Evolutionary conservation across 1,140 invertebrate genomes (phyloP).

Genomic region (Lordiphosa stackelbergi): DNA sequence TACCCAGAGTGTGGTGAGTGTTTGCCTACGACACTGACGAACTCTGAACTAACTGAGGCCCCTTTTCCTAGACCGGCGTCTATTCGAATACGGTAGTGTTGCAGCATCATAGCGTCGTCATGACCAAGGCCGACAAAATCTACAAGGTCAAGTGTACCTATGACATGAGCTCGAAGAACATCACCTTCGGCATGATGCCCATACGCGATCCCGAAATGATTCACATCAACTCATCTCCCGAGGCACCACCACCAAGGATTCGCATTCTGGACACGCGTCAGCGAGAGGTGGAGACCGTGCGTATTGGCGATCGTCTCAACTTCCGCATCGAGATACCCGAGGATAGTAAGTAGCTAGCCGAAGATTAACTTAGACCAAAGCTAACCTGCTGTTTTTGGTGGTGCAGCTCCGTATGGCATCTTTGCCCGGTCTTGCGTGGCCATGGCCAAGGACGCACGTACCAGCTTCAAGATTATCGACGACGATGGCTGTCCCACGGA

Average conservation of each 20-base stretch:
- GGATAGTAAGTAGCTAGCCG: constrained; percentile 86
- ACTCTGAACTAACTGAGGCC: neutral
- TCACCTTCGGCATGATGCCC: constrained; percentile 98
- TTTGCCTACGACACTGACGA: neutral
- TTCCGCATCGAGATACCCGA: constrained; percentile 97
- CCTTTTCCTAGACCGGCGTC: constrained; percentile 89
- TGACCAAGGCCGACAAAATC: constrained; percentile 97
- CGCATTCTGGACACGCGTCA: constrained; percentile 90
- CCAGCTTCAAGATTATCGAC: constrained; percentile 96
- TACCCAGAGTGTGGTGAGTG: constrained; percentile 91
- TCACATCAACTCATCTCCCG: constrained; percentile 95
- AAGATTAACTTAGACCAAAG: neutral
- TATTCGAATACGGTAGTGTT: constrained; percentile 96
- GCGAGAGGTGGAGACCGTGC: constrained; percentile 94
- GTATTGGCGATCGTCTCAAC: constrained; percentile 95
- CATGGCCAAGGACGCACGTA: constrained; percentile 97
- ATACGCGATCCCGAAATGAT: constrained; percentile 96
- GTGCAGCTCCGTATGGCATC: constrained; percentile 93
- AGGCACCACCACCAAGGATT: constrained; percentile 95
- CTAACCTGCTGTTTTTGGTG: neutral
- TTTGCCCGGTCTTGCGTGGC: constrained; percentile 96
- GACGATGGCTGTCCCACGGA: constrained; percentile 96
- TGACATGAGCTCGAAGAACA: constrained; percentile 97
- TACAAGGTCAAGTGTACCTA: constrained; percentile 98
- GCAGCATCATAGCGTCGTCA: constrained; percentile 96